Conservation (phyloP, 2,797 vertebrate genomes). For the Myotis planiceps region DNA sequence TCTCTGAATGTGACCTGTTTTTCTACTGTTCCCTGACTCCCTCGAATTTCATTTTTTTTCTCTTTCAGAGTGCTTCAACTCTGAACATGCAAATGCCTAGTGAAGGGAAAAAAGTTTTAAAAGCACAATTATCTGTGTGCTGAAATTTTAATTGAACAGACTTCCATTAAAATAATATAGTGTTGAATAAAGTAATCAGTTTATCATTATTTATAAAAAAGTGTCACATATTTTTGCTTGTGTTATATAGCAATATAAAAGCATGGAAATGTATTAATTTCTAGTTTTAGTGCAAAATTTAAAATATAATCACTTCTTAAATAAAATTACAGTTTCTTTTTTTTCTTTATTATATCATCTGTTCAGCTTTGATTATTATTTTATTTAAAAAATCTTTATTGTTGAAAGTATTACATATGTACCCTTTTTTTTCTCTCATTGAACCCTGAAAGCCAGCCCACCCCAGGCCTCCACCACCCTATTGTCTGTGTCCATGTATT, state of each 20-base stretch:
- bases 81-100: neutral
- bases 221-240: neutral
- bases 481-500: too few species aligned
- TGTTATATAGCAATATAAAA: neutral
- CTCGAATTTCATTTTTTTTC: neutral
- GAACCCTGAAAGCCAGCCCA: too few species aligned
- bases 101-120: neutral
- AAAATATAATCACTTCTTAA: neutral
- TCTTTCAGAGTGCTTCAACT: neutral
- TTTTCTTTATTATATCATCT: too few species aligned
- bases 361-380: too few species aligned
- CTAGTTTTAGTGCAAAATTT: neutral
- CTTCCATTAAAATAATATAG: neutral
- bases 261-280: neutral
- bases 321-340: neutral
- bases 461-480: too few species aligned
- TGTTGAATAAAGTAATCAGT: neutral
- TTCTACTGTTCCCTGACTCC: neutral
- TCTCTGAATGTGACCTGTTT: neutral
- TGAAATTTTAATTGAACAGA: conserved; percentile 9
- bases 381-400: too few species aligned
- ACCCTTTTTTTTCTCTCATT: too few species aligned
- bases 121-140: neutral
- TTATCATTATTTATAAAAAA: neutral
- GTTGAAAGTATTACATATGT: too few species aligned